These are phyloP conservation scores for Ptilorrhoa leucosticta DNA, from an alignment of 2,113 vertebrate genomes.

Conservation along the genomic window DNA sequence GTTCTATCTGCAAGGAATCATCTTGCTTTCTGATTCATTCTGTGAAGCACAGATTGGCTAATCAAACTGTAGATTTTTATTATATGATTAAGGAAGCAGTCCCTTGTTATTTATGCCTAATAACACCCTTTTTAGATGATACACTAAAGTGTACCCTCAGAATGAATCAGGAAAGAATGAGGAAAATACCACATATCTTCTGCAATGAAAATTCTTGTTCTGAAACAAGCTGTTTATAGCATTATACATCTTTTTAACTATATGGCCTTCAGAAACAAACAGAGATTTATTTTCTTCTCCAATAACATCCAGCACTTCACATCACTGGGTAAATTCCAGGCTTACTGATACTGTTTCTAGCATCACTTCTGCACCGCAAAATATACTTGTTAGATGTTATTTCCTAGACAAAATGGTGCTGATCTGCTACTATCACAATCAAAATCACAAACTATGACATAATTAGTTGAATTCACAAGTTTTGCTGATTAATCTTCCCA, in stretches of 20 bases:
- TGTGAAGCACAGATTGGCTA: slow-evolving; percentile 5
- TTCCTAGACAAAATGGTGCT: background rate
- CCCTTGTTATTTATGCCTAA: slow-evolving; percentile 5
- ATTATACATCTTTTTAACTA: background rate
- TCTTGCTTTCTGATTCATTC: slow-evolving; percentile 13
- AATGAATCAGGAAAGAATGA: background rate
- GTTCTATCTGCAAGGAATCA: background rate
- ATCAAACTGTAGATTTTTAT: slow-evolving; percentile 1
- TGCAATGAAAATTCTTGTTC: slow-evolving; percentile 1
- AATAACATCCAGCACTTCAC: background rate
- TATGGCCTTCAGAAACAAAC: background rate
- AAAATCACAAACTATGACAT: background rate
- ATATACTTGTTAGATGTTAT: background rate
- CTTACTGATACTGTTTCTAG: background rate
- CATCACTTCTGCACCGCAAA: background rate
- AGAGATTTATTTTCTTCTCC: background rate
- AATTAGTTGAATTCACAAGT: background rate
- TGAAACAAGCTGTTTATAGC: background rate
- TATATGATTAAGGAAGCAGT: background rate
- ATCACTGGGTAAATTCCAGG: background rate
- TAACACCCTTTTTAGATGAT: background rate
- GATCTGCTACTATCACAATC: background rate
- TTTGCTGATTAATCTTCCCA: background rate
- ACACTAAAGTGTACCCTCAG: background rate
- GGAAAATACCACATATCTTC: background rate